Evolutionary conservation across 2,113 vertebrate genomes (phyloP).

Genomic region (Aepyceros melampus): DNA sequence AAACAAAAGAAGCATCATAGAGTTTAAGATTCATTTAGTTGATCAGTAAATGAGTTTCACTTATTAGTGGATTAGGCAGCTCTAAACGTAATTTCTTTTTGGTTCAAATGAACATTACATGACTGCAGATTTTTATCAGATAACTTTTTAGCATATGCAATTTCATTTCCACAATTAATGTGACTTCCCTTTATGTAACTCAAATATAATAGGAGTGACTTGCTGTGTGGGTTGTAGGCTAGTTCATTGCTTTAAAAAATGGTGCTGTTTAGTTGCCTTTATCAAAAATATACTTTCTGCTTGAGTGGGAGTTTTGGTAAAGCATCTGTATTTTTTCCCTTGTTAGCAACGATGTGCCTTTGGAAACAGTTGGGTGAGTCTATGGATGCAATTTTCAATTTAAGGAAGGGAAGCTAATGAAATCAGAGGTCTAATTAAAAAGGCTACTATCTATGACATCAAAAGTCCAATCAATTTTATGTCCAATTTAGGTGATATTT

Average conservation of each 20-base stretch:
- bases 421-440: not conserved
- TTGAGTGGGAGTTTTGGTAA: not conserved
- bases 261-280: not conserved
- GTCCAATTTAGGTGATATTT: not conserved
- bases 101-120: not conserved
- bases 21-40: not conserved
- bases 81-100: not conserved
- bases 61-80: not conserved
- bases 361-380: not conserved
- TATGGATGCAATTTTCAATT: not conserved
- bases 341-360: not conserved
- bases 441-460: not conserved
- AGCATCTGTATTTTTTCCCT: not conserved
- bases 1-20: not conserved
- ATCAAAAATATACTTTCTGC: not conserved
- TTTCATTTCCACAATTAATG: conserved; percentile 9
- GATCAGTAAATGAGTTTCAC: not conserved
- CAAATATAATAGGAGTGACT: not conserved
- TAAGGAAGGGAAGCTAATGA: not conserved
- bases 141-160: not conserved
- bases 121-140: not conserved
- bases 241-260: conserved; percentile 12
- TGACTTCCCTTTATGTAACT: not conserved
- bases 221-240: not conserved
- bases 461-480: not conserved